Evolutionary conservation across 2,888 invertebrate species (phyloP), one percentile per base, ranked within the genome.

Genomic region (Dorcus hopei): DNA sequence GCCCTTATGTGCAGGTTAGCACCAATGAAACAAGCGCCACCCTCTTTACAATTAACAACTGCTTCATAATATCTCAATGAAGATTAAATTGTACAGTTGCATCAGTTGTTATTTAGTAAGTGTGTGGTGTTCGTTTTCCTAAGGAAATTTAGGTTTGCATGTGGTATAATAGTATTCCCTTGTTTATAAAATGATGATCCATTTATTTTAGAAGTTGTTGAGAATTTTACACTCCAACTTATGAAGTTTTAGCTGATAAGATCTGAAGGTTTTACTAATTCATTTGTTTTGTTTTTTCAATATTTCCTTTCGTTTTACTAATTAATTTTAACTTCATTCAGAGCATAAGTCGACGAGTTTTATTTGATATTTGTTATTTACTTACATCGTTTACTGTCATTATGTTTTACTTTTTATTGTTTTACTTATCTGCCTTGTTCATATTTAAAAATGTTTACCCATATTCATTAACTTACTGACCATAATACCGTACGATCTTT

Each of bases 1-100:
- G 92, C 92, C 71, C 87, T 93, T 76, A 93, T 93, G 93, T 93
- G 93, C 89, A 88, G 92, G 92, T 92, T 77, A 77, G 78, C 74
- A 72, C 74, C 69, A 68, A 65, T 45, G 64, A 61, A 53, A 57
- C 45, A 56, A 56, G 45, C 51, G 51, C 56, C 56, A 56, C 56
- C 19, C 39, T 19, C 47, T 51, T 48, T 33, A 50, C 56, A 45
- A 38, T 47, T 51, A 51, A 54, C 54, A 54, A 54, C 47, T 33
- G 8, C 33, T 38, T 40, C 11, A 14, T 4, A 5, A 6, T 33
- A 33, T 4, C 26, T 7, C 26, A 4, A 6, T 33, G 26, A 33
- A 33, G 26, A 33, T 33, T 33, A 52, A 52, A 48, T 48, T 33
- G 26, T 33, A 49, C 38, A 6, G 16, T 39, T 23, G 42, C 50